Percentiles rank a stretch among this genome's conserved stretches.
phyloP scores from a whole-genome alignment of 2,888 invertebrate genomes.

The Rhogogaster chlorosoma region DNA sequence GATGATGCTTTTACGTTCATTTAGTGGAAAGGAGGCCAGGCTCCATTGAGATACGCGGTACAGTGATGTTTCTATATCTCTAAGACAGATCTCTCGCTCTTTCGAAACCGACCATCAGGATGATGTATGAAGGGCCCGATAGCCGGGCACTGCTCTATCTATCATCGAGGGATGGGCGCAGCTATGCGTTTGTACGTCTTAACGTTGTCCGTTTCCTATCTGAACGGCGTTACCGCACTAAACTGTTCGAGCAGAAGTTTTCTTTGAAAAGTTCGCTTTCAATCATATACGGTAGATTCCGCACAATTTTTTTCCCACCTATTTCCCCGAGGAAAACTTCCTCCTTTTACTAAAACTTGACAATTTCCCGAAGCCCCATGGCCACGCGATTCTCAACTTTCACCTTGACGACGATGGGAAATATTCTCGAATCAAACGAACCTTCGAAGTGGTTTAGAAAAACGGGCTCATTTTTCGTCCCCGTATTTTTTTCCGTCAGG shows the following conservation, averaged over 20 bases:
- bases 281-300: background rate
- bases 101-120: constrained; percentile 48
- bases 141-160: constrained; percentile 32
- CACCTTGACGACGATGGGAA: background rate
- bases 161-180: constrained; percentile 38
- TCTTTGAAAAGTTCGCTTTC: constrained; percentile 16
- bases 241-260: constrained; percentile 32
- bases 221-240: constrained; percentile 30
- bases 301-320: background rate
- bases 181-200: constrained; percentile 13
- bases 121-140: constrained; percentile 47
- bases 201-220: constrained; percentile 32
- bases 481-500: background rate
- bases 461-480: background rate
- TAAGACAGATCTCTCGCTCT: constrained; percentile 36
- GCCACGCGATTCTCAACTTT: background rate
- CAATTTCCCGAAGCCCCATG: background rate
- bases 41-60: constrained; percentile 15
- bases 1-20: constrained; percentile 1
- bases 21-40: background rate
- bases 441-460: background rate
- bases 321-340: background rate
- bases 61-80: constrained; percentile 45
- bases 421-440: background rate
- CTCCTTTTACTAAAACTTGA: background rate